phyloP scores from a whole-genome alignment of 2,797 vertebrate species.

The Martes flavigula region DNA sequence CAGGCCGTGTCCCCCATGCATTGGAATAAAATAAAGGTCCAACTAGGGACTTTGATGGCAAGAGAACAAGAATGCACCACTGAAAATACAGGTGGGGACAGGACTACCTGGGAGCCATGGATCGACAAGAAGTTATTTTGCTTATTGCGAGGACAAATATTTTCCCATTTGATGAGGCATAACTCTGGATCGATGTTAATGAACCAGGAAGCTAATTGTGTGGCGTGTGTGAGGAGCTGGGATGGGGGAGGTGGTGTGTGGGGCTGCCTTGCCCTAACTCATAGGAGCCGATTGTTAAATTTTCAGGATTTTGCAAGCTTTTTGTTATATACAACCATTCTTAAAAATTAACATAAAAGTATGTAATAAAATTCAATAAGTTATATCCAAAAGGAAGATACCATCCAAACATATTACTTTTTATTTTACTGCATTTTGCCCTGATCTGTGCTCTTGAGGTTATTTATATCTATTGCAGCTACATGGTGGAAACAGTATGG shows the following conservation, averaged over 20 bases:
- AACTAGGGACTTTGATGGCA: neutral
- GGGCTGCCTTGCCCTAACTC: neutral
- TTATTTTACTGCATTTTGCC: neutral
- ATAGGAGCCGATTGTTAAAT: neutral
- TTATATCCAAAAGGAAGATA: neutral
- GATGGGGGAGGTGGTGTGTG: neutral
- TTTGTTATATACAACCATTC: neutral
- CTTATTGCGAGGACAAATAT: slow-evolving; percentile 63
- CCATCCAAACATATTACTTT: neutral
- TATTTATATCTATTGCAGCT: neutral
- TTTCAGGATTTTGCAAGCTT: slow-evolving; percentile 4
- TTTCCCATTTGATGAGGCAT: slow-evolving; percentile 63
- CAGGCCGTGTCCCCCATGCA: neutral
- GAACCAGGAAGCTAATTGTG: slow-evolving; percentile 60
- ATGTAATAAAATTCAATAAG: neutral
- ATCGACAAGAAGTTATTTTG: slow-evolving; percentile 44
- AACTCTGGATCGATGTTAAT: slow-evolving; percentile 46
- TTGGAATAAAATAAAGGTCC: slow-evolving; percentile 37
- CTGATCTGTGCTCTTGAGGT: neutral
- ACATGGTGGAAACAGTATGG: neutral
- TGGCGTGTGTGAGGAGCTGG: neutral
- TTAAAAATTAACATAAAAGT: slow-evolving; percentile 13
- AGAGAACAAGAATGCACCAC: neutral
- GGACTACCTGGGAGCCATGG: neutral
- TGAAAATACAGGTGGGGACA: slow-evolving; percentile 18